Evolutionary conservation across 2,113 vertebrate species (phyloP), one percentile per base, ranked within the genome.

Genomic region (Spermophilus dauricus): DNA sequence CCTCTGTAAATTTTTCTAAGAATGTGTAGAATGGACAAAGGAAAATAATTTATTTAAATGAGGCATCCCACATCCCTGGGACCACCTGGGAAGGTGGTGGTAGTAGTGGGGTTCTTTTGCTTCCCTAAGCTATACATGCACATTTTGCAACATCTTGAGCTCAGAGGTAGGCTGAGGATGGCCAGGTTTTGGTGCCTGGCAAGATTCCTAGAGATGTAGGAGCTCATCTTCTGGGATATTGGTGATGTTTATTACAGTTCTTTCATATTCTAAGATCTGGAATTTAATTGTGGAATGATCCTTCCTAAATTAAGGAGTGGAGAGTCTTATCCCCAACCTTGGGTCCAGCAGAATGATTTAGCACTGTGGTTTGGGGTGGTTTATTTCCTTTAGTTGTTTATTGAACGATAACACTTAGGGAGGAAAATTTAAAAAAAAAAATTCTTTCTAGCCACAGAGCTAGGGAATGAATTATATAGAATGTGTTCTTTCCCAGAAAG

Each of bases 31-130:
- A 95, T 85, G 91, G 73, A 72, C 3, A 85, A 73, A 87, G 70
- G 81, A 42, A 82, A 88, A 84, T 95, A 93, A 93, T 86, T 51
- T 72, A 91, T 80, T 94, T 96, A 89, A 80, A 89, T 67, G 77
- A 94, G 34, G 53, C 42, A 76, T 72, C 72, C 37, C 39, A 72
- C 14, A 84, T 83, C 91, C 91, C 89, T 93, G 86, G 37, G 89
- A 5, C 86, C 86, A 72, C 87, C 91, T 97, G 53, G 86, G 69
- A 77, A 92, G 6, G 12, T 34, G 69, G 94, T 42, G 82, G 45
- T 34, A 4, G 39, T 42, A 6, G 22, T 72, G 75, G 84, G 51
- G 8, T 2, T n/a, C 2, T 37, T 1, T 34, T 78, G 39, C 22
- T 67, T 17, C 84, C 69, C 51, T 69, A 30, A 37, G 84, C 45